Percentiles rank a stretch among this genome's conserved stretches.
Evolutionary conservation across 92 coral and sea anemone genomes (phyloP).

Genomic region (Epizoanthus ramosus): DNA sequence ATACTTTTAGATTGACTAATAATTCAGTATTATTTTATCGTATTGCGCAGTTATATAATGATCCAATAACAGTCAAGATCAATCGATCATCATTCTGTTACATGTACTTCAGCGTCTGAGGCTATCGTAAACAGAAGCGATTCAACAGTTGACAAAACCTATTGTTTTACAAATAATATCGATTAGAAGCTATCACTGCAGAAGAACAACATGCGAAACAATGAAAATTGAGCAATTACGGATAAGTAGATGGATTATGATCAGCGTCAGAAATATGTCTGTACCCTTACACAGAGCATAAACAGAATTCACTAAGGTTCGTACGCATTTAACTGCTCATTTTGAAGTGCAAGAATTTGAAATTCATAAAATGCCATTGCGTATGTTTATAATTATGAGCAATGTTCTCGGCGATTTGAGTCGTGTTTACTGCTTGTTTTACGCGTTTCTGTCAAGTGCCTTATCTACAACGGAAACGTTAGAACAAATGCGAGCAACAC

Average conservation of each 20-base stretch:
- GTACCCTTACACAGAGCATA: not conserved
- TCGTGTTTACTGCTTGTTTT: conserved; percentile 8
- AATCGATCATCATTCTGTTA: not conserved
- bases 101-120: not conserved
- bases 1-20: no score
- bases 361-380: not conserved
- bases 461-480: conserved; percentile 1
- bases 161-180: conserved; percentile 6
- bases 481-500: not conserved
- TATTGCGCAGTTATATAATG: no score
- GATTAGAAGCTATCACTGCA: not conserved
- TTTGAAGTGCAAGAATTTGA: conserved; percentile 1
- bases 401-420: conserved; percentile 15
- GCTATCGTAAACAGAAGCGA: not conserved
- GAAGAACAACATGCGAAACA: not conserved
- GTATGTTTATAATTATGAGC: not conserved
- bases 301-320: not conserved
- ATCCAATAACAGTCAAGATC: not conserved
- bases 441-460: not conserved
- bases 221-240: not conserved
- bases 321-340: not conserved
- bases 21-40: no score
- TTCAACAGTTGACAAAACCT: not conserved
- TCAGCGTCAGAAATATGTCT: not conserved
- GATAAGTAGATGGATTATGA: not conserved